Conservation (phyloP, 2,797 vertebrate genomes). For the Lophotriccus pileatus region DNA sequence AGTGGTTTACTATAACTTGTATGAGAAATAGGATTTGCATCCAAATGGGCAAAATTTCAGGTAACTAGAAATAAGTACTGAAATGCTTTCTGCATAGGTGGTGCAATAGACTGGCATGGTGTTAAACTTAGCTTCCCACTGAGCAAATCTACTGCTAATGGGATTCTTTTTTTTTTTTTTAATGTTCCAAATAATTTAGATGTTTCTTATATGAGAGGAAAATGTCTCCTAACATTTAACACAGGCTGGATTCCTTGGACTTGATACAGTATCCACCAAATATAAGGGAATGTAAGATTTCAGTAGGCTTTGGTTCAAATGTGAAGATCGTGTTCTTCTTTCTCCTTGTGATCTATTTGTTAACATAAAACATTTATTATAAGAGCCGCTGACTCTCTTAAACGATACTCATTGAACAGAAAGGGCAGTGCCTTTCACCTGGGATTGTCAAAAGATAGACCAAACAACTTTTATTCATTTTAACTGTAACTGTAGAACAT, state of each 20-base stretch:
- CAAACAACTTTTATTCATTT: not conserved
- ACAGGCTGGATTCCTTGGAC: not conserved
- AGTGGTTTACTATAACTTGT: not conserved
- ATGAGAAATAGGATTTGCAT: not conserved
- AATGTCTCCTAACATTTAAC: not conserved
- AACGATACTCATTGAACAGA: not conserved
- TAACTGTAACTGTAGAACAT: not conserved
- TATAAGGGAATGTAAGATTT: not conserved
- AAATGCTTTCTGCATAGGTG: not conserved
- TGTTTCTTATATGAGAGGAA: not conserved
- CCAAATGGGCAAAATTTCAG: conserved; percentile 8
- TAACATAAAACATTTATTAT: not conserved
- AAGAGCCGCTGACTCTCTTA: not conserved
- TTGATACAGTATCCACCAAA: not conserved
- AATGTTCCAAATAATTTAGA: not conserved
- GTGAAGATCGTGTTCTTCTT: not conserved
- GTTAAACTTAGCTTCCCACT: not conserved
- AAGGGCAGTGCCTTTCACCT: not conserved
- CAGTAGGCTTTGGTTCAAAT: not conserved
- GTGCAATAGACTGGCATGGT: not conserved
- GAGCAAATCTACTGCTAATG: not conserved
- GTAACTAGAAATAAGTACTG: not conserved
- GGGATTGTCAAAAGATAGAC: not conserved
- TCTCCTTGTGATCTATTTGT: not conserved
- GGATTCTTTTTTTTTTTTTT: not conserved